Percentiles rank a stretch among this genome's conserved stretches.
Conservation (phyloP, 1,140 invertebrate genomes). For the Meteorus sp. region DNA sequence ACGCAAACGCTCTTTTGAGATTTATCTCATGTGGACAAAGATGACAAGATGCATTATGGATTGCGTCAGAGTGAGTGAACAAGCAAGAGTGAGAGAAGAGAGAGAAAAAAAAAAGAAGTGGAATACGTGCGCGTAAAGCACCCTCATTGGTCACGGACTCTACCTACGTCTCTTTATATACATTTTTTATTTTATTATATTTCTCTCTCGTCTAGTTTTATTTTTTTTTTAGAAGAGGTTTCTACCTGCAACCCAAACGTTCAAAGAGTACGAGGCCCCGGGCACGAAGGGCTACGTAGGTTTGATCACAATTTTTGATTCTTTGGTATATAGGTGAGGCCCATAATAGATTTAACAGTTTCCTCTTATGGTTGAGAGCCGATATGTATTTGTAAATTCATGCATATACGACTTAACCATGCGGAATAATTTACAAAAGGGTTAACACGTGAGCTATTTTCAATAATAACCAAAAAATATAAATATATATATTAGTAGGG, state of each 20-base stretch:
- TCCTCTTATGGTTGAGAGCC: neutral
- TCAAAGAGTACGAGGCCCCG: neutral
- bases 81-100: too few species aligned
- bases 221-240: slow-evolving; percentile 1
- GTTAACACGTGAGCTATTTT: neutral
- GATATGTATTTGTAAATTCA: too few species aligned
- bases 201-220: neutral
- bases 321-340: neutral
- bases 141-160: neutral
- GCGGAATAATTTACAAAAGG: slow-evolving; percentile 5
- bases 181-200: neutral
- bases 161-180: neutral
- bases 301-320: slow-evolving; percentile 17
- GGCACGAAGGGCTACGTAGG: neutral
- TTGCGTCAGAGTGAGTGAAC: too few species aligned
- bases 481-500: too few species aligned
- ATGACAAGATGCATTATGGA: neutral
- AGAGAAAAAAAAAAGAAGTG: too few species aligned
- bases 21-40: slow-evolving; percentile 8
- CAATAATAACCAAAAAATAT: neutral
- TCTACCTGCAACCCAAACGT: slow-evolving; percentile 19
- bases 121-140: too few species aligned
- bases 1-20: too few species aligned
- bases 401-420: too few species aligned
- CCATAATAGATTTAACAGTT: slow-evolving; percentile 18